Base-by-base conservation (phyloP, 2,113 vertebrate species). In the Heteronetta atricapilla region DNA sequence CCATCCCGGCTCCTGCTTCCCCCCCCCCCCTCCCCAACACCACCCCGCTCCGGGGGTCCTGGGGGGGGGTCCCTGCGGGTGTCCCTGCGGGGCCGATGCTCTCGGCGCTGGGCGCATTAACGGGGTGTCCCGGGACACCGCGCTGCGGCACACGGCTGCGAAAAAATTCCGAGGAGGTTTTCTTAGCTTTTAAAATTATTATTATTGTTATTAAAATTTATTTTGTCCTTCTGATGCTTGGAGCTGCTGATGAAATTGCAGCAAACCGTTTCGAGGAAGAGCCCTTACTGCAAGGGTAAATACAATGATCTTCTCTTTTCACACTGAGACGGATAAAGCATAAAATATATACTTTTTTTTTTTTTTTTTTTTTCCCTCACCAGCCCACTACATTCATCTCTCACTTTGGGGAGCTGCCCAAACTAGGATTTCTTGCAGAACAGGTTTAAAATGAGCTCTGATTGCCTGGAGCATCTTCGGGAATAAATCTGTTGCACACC, bases 381-480 rank as follows among this genome's bases (percentile, higher is more conserved):
- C 69, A 94, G 55, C 80, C 33, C 22, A 66, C 55, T 87, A 66
- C 69, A 53, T 86, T 82, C 13, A 11, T n/a, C 58, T 75, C 38
- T 78, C 48, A 0, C 1, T 74, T 42, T 74, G 50, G 87, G 70
- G 70, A 93, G 81, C 40, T 76, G 67, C 93, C 83, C 55, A 76
- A 93, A 90, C 84, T 38, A 53, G 86, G 92, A 58, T 92, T 94
- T 96, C 93, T 90, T 88, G 94, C 77, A 82, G 77, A 97, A 82
- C 93, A 77, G 86, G 94, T 96, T 96, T 97, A 63, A 92, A 89
- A 90, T 85, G 36, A 82, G 29, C 62, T 85, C 50, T 87, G 58
- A 68, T 94, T 89, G 92, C 92, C 83, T 33, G 22, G 40, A 93
- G 91, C 82, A 93, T 95, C 95, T 82, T 78, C 76, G 82, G 62